These are phyloP conservation scores for Leptopterna dolabrata DNA, from an alignment of 2,888 invertebrate genomes.

Conservation along the genomic window DNA sequence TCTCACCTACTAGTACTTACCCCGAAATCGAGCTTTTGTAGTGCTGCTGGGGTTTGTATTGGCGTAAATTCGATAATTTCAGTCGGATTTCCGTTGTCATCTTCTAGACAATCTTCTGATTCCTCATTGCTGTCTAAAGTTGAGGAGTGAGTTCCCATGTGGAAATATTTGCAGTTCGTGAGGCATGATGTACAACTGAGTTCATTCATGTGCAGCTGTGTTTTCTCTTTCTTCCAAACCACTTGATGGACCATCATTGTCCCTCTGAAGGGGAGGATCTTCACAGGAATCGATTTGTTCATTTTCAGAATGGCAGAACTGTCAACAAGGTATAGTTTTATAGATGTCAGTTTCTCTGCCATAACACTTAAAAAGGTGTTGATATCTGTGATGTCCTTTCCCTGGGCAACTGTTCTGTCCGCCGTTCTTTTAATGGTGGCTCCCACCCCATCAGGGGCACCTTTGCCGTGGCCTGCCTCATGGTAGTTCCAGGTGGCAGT, in stretches of 20 bases:
- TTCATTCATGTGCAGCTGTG: slow-evolving; percentile 2
- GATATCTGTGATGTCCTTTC: slow-evolving; percentile 54
- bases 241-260: slow-evolving; percentile 50
- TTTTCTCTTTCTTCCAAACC: neutral
- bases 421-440: slow-evolving; percentile 64
- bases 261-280: slow-evolving; percentile 39
- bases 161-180: neutral
- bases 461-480: slow-evolving; percentile 66
- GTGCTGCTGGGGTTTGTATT: too few relatives aligned
- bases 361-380: slow-evolving; percentile 15
- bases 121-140: too few relatives aligned
- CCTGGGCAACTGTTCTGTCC: slow-evolving; percentile 57
- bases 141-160: neutral
- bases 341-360: neutral
- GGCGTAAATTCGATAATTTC: too few relatives aligned
- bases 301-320: neutral
- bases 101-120: too few relatives aligned
- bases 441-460: slow-evolving; percentile 65
- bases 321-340: neutral
- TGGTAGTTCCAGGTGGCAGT: slow-evolving; percentile 64
- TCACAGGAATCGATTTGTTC: neutral
- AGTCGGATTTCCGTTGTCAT: too few relatives aligned
- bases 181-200: neutral
- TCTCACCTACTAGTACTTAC: too few relatives aligned
- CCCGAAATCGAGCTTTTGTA: too few relatives aligned